A percentile compares a stretch with the other conserved stretches of the same genome.
phyloP scores from a whole-genome alignment of 2,113 vertebrate species.

The crab-eating macaque (Macaca fascicularis) region DNA sequence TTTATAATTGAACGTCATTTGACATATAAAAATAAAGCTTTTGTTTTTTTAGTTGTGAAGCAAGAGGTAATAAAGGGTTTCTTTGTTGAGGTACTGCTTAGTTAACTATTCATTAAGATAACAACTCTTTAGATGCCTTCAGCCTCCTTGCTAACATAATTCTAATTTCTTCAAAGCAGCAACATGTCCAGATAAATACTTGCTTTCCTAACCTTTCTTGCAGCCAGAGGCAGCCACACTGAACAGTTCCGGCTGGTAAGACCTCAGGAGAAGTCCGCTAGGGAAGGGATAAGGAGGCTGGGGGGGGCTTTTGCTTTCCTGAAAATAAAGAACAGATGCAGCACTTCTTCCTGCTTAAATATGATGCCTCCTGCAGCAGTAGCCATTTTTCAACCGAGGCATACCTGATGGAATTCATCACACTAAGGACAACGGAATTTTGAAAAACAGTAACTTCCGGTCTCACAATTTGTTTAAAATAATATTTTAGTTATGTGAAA shows the following conservation, averaged over 20 bases:
- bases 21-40: background rate
- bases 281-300: background rate
- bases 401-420: background rate
- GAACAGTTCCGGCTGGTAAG: background rate
- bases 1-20: background rate
- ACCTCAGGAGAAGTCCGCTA: background rate
- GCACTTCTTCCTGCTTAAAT: background rate
- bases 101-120: background rate
- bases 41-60: conserved; percentile 1
- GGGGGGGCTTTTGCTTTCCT: background rate
- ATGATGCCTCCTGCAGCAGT: background rate
- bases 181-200: background rate
- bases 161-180: background rate
- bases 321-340: background rate
- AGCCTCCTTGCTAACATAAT: background rate
- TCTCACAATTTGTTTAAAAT: background rate
- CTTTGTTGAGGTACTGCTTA: background rate
- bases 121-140: background rate
- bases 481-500: background rate
- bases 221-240: background rate
- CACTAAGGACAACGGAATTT: background rate
- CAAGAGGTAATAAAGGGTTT: background rate
- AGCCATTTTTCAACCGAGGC: background rate
- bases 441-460: background rate
- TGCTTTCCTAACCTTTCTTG: background rate